These are phyloP conservation scores for Stenichneumon culpator DNA, from an alignment of 2,888 invertebrate species.

Conservation along the genomic window DNA sequence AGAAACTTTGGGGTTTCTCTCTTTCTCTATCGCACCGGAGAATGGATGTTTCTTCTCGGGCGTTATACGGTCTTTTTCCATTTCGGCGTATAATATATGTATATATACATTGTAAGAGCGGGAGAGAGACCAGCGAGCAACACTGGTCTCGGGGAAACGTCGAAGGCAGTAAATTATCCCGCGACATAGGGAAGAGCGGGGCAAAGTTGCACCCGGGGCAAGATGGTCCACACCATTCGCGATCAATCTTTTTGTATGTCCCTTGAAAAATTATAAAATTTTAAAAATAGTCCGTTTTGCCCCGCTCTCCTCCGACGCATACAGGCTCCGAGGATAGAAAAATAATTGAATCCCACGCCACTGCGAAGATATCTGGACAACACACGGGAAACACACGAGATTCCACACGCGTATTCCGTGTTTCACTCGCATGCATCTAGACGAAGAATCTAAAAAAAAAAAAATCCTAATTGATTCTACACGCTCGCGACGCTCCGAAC, in stretches of 20 bases:
- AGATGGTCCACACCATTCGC: too few species aligned
- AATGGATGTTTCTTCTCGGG: conserved; percentile 33
- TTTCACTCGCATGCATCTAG: not conserved
- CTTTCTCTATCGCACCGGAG: conserved; percentile 7
- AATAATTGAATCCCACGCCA: conserved; percentile 4
- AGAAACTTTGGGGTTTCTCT: conserved; percentile 33
- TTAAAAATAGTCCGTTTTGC: too few species aligned
- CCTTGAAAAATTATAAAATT: too few species aligned
- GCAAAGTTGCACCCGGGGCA: conserved; percentile 10
- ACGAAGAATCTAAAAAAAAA: not conserved
- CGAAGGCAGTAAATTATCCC: conserved; percentile 60
- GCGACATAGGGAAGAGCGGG: conserved; percentile 1
- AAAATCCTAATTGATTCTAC: conserved; percentile 54
- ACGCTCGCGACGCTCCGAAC: conserved; percentile 21
- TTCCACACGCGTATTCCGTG: conserved; percentile 15
- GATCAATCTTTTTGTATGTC: too few species aligned
- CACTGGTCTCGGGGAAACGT: conserved; percentile 29
- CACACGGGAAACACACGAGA: conserved; percentile 1
- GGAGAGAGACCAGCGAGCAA: not conserved
- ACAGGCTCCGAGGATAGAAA: not conserved
- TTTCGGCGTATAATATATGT: conserved; percentile 12
- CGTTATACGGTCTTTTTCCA: conserved; percentile 51
- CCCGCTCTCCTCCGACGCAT: too few species aligned
- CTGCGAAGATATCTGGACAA: not conserved
- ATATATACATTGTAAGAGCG: conserved; percentile 30